A percentile compares a stretch with the other conserved stretches of the same genome.
phyloP scores from a whole-genome alignment of 2,113 vertebrate genomes.

The Hemicordylus capensis region DNA sequence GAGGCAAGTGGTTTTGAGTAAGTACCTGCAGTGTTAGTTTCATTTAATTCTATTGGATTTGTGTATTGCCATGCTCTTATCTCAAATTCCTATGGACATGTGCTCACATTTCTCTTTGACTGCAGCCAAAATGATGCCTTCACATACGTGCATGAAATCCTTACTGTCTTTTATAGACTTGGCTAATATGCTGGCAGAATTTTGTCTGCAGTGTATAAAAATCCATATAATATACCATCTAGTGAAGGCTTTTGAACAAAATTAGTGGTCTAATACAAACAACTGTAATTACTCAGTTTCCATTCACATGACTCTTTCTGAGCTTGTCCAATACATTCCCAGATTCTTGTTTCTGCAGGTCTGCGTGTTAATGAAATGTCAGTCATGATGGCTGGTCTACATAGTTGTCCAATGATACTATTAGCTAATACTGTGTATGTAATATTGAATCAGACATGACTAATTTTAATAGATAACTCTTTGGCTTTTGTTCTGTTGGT shows the following conservation, averaged over 20 bases:
- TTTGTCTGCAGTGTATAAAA: conserved; percentile 59
- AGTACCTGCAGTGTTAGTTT: conserved; percentile 1
- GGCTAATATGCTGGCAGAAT: conserved; percentile 46
- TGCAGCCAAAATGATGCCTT: conserved; percentile 31
- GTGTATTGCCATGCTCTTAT: not conserved
- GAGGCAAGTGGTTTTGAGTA: not conserved
- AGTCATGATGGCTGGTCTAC: conserved; percentile 60
- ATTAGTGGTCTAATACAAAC: conserved; percentile 38
- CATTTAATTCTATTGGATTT: conserved; percentile 1
- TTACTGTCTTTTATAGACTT: conserved; percentile 47
- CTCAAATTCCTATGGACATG: not conserved
- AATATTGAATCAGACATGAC: conserved; percentile 64
- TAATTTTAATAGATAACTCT: conserved; percentile 70
- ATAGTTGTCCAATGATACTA: conserved; percentile 50
- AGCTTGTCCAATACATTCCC: conserved; percentile 48
- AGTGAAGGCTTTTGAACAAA: conserved; percentile 57
- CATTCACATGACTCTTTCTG: conserved; percentile 25
- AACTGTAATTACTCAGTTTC: conserved; percentile 22
- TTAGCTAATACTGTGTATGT: conserved; percentile 70
- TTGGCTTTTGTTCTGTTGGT: conserved; percentile 72
- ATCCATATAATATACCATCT: conserved; percentile 50
- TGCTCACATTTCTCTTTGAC: not conserved
- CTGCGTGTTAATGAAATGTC: conserved; percentile 52
- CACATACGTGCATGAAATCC: conserved; percentile 30
- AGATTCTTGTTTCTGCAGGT: conserved; percentile 53